Evolutionary conservation across 2,888 invertebrate species (phyloP), one percentile per base, ranked within the genome.

Genomic region (Drosophila parthenogenetica): DNA sequence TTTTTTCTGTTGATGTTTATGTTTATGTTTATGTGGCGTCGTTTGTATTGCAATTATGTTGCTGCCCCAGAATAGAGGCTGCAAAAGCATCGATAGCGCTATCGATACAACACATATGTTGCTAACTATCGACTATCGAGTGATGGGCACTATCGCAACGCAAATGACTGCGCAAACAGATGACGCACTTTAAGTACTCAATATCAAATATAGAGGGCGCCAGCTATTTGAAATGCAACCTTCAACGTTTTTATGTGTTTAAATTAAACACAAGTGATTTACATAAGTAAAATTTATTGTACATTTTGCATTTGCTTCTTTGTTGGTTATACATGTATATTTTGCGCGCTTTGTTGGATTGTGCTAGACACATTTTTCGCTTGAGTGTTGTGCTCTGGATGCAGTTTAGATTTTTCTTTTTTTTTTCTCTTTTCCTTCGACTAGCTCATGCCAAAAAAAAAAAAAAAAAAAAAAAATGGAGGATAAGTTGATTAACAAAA

Each of bases 11-110:
- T 29, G 29, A 8, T 29, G 29, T 29, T 29, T 39, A 43, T 62
- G 48, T 64, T 75, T 75, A 61, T 69, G 65, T 77, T 65, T 61
- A 43, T 17, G 40, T 73, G 61, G 69, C 61, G 78, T 73, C 78
- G 73, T 61, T 65, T 73, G 53, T 53, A 46, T 42, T 69, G 14
- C 45, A 72, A 72, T 29, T 51, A 65, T 70, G 58, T 49, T 46
- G 45, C 43, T 29, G 57, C 35, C 35, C 13, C 4, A 35, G 29
- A 35, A 13, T 13, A 35, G 35, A 35, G 35, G 35, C 35, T 35
- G 35, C 35, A 35, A 35, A 35, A 35, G 13, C 4, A 35, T 35
- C 35, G 35, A 35, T 35, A 35, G 35, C 35, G 8, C 11, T 35
- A 35, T 13, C 35, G 35, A 13, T 35, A 35, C 35, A 35, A 2